A percentile compares a stretch with the other conserved stretches of the same genome.
Evolutionary conservation across 2,113 vertebrate species (phyloP).

Genomic region (Paratilapia polleni): DNA sequence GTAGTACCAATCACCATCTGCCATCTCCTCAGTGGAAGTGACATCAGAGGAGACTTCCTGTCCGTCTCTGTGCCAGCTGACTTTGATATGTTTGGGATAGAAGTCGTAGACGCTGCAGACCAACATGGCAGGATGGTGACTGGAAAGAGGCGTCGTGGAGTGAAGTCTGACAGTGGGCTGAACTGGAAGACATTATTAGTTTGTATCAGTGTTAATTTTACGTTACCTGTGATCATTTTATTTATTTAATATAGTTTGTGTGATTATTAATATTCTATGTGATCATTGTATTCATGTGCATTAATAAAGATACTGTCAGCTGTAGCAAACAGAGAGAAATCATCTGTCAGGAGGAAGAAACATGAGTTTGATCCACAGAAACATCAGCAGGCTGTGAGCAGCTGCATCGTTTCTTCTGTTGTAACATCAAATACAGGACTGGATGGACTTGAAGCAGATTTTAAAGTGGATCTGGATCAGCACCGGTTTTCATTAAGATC

Average conservation of each 20-base stretch:
- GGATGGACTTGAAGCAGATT: no score
- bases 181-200: constrained; percentile 3
- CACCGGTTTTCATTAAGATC: no score
- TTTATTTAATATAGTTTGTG: no score
- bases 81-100: constrained; percentile 43
- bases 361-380: no score
- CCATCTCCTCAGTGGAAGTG: constrained; percentile 51
- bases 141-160: neutral
- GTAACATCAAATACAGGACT: no score
- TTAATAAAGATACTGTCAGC: no score
- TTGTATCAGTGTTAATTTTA: neutral
- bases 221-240: neutral
- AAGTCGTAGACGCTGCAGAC: constrained; percentile 65
- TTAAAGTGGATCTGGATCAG: no score
- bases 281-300: neutral
- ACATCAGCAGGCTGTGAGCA: no score
- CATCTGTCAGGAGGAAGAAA: no score
- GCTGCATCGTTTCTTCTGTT: no score
- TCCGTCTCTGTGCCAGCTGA: constrained; percentile 35
- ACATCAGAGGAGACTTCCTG: constrained; percentile 29
- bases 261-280: neutral
- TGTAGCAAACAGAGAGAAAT: no score
- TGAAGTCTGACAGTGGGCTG: neutral
- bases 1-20: constrained; percentile 55
- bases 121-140: constrained; percentile 38